Conservation (phyloP, 2,797 vertebrate genomes). For the Mionectes olivaceus region DNA sequence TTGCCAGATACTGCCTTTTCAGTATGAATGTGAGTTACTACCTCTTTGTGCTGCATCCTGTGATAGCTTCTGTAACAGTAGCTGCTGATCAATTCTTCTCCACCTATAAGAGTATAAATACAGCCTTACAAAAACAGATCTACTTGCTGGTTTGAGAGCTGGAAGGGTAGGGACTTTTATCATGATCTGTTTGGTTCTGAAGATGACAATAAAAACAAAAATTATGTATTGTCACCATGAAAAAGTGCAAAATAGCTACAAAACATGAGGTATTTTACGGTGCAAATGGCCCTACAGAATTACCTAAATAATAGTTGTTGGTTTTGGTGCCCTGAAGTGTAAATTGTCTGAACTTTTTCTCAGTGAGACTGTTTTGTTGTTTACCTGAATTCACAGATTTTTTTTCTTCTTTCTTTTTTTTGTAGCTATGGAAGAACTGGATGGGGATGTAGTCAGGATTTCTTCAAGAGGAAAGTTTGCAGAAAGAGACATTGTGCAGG, state of each 20-base stretch:
- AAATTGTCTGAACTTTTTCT: neutral
- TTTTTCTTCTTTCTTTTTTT: neutral
- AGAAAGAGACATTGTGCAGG: conserved; percentile 98
- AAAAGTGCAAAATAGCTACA: neutral
- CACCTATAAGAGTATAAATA: neutral
- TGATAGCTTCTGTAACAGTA: neutral
- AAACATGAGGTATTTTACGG: neutral
- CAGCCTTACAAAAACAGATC: neutral
- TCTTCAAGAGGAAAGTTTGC: conserved; percentile 95
- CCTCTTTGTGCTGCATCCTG: neutral
- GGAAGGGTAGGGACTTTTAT: neutral
- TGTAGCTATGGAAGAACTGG: conserved; percentile 95
- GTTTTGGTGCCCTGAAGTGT: neutral
- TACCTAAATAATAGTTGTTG: neutral
- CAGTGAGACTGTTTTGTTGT: neutral
- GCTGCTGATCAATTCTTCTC: neutral
- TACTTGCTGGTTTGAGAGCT: neutral
- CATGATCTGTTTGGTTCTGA: neutral
- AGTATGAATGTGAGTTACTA: neutral
- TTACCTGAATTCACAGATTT: neutral
- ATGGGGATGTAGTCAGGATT: conserved; percentile 94
- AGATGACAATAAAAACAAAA: neutral
- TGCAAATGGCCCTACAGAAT: neutral
- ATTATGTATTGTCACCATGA: neutral
- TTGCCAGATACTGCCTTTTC: neutral